phyloP scores from a whole-genome alignment of 2,113 vertebrate genomes.

The Suricata suricatta region DNA sequence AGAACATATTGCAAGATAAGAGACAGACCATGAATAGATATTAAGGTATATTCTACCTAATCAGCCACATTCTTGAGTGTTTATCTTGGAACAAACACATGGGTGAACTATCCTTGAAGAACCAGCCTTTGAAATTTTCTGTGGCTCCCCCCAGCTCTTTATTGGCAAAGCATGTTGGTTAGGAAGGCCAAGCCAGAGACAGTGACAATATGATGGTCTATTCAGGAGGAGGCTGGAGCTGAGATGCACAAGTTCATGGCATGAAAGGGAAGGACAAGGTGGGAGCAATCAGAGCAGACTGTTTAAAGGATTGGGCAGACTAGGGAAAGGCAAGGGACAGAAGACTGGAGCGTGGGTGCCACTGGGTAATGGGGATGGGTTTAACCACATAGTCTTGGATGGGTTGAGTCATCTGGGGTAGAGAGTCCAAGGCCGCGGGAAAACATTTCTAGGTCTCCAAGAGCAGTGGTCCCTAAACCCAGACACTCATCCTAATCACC shows the following conservation, averaged over 20 bases:
- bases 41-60: background rate
- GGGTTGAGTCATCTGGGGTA: background rate
- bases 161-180: background rate
- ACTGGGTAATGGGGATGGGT: background rate
- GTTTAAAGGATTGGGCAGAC: background rate
- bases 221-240: background rate
- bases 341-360: background rate
- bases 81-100: background rate
- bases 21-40: background rate
- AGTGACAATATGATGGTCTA: background rate
- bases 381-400: background rate
- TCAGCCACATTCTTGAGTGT: constrained; percentile 6
- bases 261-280: background rate
- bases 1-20: constrained; percentile 10
- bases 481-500: background rate
- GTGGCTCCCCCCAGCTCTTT: background rate
- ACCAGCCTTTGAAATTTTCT: background rate
- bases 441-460: background rate
- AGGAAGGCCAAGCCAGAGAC: background rate
- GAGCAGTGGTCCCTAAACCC: background rate
- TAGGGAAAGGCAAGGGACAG: background rate
- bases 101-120: background rate
- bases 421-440: background rate
- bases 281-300: background rate
- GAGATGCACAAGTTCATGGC: background rate